Percentiles rank a stretch among this genome's conserved stretches.
Evolutionary conservation across 2,113 vertebrate genomes (phyloP).

Genomic region (Quiscalus mexicanus): DNA sequence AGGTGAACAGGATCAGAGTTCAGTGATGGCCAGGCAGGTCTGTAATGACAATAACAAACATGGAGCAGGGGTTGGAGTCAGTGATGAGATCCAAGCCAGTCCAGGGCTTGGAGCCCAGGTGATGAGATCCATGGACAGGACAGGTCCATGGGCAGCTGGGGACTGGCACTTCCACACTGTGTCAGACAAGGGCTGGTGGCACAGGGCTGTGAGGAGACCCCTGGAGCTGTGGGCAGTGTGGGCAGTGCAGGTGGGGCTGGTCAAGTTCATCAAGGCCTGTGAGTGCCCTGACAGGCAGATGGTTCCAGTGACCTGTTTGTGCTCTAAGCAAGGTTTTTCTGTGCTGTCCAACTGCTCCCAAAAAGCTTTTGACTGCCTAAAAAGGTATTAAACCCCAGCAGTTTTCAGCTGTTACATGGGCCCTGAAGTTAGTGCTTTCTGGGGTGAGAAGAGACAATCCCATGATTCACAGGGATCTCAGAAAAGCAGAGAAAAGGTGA

Average conservation of each 20-base stretch:
- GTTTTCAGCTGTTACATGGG: background rate
- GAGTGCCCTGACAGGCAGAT: background rate
- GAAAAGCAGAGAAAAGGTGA: background rate
- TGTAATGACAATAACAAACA: background rate
- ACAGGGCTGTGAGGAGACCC: background rate
- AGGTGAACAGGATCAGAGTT: background rate
- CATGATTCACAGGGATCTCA: background rate
- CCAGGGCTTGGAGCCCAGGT: too few relatives aligned
- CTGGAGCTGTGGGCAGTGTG: background rate
- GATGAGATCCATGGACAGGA: background rate
- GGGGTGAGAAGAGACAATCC: background rate
- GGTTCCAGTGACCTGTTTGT: background rate
- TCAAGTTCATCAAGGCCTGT: background rate
- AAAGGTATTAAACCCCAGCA: background rate
- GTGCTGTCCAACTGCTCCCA: background rate
- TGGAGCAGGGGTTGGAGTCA: background rate
- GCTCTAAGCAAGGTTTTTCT: background rate
- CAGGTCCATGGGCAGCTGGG: background rate
- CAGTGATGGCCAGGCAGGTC: background rate
- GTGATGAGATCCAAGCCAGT: background rate
- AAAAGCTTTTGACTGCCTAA: background rate
- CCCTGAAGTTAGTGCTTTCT: background rate
- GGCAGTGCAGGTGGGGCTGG: background rate
- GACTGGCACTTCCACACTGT: accelerated
- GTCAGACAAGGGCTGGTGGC: background rate